Base-by-base conservation (phyloP, 2,888 invertebrate species). In the Nesidiocoris tenuis region DNA sequence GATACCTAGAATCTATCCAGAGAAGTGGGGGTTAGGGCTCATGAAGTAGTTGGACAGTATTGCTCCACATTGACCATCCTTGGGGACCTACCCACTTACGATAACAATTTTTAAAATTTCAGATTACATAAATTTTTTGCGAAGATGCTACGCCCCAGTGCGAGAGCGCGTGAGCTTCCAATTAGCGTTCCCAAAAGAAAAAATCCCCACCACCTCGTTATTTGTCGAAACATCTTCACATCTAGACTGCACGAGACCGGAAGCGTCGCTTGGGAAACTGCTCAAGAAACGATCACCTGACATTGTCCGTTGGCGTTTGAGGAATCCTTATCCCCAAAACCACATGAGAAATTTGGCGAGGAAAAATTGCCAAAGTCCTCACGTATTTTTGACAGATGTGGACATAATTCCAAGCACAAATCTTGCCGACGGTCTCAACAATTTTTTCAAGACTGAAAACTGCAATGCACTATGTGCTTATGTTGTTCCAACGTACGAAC, bases 401-500 rank as follows among this genome's bases (percentile, higher is more conserved):
- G 95, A 96, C 83, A 92, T 95, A 78, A 90, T 95, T 76, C 95
- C 95, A 0, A 92, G 92, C 78, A 85, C 84, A 79, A 89, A 89
- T 78, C 89, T 94, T 85, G 88, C 91, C 0, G 88, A 88, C 70
- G 86, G 88, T 19, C 84, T 95, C 77, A 90, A 93, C 80, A 85
- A 85, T 75, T 94, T 94, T 83, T 84, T 93, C 17, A 77, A 79
- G 61, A 79, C 78, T 54, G 78, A 77, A 21, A 79, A 79, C 18
- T 86, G 87, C 7, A 88, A 88, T 64, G 88, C 88, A 80, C 77
- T 85, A 79, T 95, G 95, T 82, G 95, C 94, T 18, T 95, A 91
- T 84, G 95, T 95, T 61, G 90, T 95, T 81, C 95, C 95, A 0
- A 95, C 95, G 0, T 95, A 93, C 82, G 95, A 95, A 84, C 85